Evolutionary conservation across 64 coral and sea anemone genomes (phyloP).

Genomic region (Montipora foliosa): DNA sequence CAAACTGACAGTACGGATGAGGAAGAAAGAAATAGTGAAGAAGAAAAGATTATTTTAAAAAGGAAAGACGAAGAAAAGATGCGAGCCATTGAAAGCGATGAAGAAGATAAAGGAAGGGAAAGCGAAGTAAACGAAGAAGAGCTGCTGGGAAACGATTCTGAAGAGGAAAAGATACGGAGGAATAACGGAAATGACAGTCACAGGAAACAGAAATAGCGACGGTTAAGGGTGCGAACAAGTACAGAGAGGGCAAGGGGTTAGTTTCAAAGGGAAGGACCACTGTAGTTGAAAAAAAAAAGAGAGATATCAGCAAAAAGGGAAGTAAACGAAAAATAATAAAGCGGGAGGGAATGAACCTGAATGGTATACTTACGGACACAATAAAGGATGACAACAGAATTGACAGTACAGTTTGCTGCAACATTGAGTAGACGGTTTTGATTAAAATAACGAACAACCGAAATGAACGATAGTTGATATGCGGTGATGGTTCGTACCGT

Average conservation of each 20-base stretch:
- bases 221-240: not conserved
- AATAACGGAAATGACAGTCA: not conserved
- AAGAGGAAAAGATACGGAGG: not conserved
- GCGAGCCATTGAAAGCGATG: not conserved
- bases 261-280: no score
- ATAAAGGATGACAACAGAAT: not conserved
- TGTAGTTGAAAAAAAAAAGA: no score
- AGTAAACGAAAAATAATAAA: no score
- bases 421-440: not conserved
- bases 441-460: no score
- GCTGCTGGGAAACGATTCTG: not conserved
- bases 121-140: not conserved
- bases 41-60: not conserved
- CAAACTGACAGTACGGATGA: not conserved
- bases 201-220: not conserved
- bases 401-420: not conserved
- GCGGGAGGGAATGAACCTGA: no score
- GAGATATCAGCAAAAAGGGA: no score
- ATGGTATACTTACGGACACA: no score
- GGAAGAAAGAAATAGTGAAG: not conserved
- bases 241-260: no score
- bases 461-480: not conserved
- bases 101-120: not conserved
- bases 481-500: not conserved
- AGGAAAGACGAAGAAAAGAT: not conserved